Conservation (phyloP, 2,797 vertebrate genomes). For the Limosa lapponica region DNA sequence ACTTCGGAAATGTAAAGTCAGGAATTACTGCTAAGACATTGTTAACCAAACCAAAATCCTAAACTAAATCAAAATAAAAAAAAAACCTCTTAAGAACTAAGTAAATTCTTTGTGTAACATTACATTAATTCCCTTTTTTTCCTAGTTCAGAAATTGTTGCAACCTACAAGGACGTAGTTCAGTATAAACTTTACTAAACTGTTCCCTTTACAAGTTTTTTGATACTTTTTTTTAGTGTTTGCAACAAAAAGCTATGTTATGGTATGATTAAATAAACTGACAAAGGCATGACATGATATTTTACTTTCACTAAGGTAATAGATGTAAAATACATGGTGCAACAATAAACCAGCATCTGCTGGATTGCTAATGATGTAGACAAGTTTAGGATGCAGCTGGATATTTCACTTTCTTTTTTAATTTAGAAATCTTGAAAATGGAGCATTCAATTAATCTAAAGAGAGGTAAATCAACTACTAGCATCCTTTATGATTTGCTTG, state of each 20-base stretch:
- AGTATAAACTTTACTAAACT: not conserved
- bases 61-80: fast-evolving
- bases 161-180: fast-evolving
- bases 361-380: not conserved
- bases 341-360: not conserved
- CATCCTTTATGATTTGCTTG: not conserved
- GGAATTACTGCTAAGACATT: not conserved
- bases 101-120: not conserved
- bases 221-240: not conserved
- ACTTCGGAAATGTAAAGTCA: not conserved
- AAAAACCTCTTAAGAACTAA: fast-evolving
- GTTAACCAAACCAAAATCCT: not conserved
- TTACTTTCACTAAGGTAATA: not conserved
- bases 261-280: not conserved
- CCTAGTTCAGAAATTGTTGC: not conserved
- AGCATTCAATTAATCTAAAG: not conserved
- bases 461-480: not conserved
- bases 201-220: not conserved
- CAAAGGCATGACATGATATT: not conserved
- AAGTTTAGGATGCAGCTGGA: not conserved
- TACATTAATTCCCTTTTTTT: not conserved
- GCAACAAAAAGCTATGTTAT: not conserved
- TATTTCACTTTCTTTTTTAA: not conserved
- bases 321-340: not conserved
- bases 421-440: not conserved